Evolutionary conservation across 2,888 invertebrate species (phyloP).

Genomic region (Acronicta leporina): DNA sequence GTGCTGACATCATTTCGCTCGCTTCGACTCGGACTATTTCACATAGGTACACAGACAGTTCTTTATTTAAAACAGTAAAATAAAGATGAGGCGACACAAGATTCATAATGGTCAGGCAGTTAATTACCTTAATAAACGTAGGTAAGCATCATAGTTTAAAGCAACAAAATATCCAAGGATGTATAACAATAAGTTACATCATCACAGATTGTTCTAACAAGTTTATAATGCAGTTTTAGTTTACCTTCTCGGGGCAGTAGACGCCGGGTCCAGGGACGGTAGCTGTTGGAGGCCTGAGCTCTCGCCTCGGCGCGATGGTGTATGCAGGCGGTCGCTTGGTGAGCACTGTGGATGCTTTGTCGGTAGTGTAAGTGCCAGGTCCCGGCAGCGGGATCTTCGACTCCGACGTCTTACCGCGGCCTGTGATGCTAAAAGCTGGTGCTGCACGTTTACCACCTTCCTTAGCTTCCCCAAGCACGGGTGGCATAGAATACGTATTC

Average conservation of each 20-base stretch:
- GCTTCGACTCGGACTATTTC: slow-evolving; percentile 40
- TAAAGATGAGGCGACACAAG: slow-evolving; percentile 35
- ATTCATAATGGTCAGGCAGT: slow-evolving; percentile 17
- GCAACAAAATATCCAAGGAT: slow-evolving; percentile 38
- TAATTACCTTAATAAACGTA: slow-evolving; percentile 22
- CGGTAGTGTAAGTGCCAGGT: slow-evolving; percentile 93
- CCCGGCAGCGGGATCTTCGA: slow-evolving; percentile 91
- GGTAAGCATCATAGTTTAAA: slow-evolving; percentile 20
- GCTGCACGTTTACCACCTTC: slow-evolving; percentile 91
- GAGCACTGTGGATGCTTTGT: slow-evolving; percentile 84
- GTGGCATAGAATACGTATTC: slow-evolving; percentile 96
- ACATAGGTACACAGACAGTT: slow-evolving; percentile 26
- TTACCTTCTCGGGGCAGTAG: slow-evolving; percentile 91
- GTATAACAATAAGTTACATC: slow-evolving; percentile 53
- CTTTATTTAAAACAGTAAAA: slow-evolving; percentile 37
- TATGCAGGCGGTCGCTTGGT: slow-evolving; percentile 92
- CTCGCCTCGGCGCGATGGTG: slow-evolving; percentile 92
- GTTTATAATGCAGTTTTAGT: slow-evolving; percentile 4
- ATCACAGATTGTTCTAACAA: slow-evolving; percentile 24
- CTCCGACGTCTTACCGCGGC: slow-evolving; percentile 91
- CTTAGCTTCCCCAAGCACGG: slow-evolving; percentile 90
- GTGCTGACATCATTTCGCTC: slow-evolving; percentile 43
- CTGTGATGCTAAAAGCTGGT: slow-evolving; percentile 96
- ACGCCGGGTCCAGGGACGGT: slow-evolving; percentile 90
- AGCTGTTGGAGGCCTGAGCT: slow-evolving; percentile 75